A percentile compares a stretch with the other conserved stretches of the same genome.
Conservation (phyloP, 1,140 invertebrate species). For the Pararge aegeria region DNA sequence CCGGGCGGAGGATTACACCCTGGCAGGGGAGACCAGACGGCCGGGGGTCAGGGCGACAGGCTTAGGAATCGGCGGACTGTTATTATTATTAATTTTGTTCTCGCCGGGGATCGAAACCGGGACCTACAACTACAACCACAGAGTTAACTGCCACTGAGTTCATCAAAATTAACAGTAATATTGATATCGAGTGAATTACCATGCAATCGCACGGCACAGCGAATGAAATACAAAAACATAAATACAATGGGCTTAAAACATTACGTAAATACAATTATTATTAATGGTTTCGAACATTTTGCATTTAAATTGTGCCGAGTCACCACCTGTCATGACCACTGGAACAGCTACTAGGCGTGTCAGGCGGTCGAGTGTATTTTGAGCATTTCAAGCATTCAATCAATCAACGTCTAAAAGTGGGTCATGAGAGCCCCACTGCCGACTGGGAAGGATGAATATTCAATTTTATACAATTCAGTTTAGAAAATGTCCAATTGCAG, state of each 20-base stretch:
- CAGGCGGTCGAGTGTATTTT: slow-evolving; percentile 10
- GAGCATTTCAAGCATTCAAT: slow-evolving; percentile 11
- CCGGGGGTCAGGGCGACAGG: no score
- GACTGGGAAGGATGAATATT: slow-evolving; percentile 6
- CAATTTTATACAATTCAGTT: slow-evolving; percentile 1
- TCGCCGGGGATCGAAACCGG: no score
- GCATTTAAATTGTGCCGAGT: background rate
- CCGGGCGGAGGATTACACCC: no score
- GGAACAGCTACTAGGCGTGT: slow-evolving; percentile 1
- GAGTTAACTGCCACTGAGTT: no score
- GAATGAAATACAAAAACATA: background rate
- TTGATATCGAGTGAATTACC: no score
- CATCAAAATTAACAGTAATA: no score
- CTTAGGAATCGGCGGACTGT: no score
- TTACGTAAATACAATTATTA: background rate
- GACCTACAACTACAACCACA: no score
- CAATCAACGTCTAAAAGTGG: slow-evolving; percentile 12
- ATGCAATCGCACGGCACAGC: no score
- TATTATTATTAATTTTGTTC: no score
- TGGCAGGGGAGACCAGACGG: no score
- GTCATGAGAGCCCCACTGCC: slow-evolving; percentile 1
- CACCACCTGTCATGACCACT: slow-evolving; percentile 10
- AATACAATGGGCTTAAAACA: background rate
- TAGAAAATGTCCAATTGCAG: background rate
- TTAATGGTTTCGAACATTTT: background rate